Conservation (phyloP, 2,797 vertebrate species). For the Scomberomorus guttatus region DNA sequence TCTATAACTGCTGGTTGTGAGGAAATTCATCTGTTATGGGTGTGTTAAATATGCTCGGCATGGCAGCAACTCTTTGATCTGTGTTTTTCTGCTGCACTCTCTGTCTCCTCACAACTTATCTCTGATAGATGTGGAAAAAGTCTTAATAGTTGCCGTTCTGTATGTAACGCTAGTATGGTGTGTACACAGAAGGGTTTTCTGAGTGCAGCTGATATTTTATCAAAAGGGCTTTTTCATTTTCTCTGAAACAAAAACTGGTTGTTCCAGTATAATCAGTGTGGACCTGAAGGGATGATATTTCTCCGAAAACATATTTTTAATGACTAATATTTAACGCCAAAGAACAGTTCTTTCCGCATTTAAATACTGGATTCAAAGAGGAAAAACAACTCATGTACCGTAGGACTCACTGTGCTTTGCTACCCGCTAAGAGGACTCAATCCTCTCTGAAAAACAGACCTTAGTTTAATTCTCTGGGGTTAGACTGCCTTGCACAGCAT, state of each 20-base stretch:
- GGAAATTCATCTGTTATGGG: conserved; percentile 12
- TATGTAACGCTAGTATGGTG: neutral
- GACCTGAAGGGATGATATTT: neutral
- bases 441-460: conserved; percentile 16
- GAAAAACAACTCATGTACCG: conserved; percentile 13
- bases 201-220: conserved; percentile 24
- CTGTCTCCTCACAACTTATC: conserved; percentile 22
- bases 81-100: conserved; percentile 25
- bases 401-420: neutral
- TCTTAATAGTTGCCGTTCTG: conserved; percentile 6
- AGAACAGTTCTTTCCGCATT: neutral
- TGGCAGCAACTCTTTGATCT: conserved; percentile 23
- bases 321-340: conserved; percentile 3
- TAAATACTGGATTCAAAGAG: conserved; percentile 1
- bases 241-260: conserved; percentile 4
- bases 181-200: conserved; percentile 32
- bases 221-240: neutral
- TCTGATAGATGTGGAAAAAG: conserved; percentile 37
- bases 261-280: neutral
- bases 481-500: conserved; percentile 13
- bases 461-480: conserved; percentile 37
- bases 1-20: conserved; percentile 13
- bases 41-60: conserved; percentile 46
- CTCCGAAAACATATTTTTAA: neutral
- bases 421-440: neutral